A percentile compares a stretch with the other conserved stretches of the same genome.
phyloP scores from a whole-genome alignment of 2,888 invertebrate genomes.

The Gortyna flavago region DNA sequence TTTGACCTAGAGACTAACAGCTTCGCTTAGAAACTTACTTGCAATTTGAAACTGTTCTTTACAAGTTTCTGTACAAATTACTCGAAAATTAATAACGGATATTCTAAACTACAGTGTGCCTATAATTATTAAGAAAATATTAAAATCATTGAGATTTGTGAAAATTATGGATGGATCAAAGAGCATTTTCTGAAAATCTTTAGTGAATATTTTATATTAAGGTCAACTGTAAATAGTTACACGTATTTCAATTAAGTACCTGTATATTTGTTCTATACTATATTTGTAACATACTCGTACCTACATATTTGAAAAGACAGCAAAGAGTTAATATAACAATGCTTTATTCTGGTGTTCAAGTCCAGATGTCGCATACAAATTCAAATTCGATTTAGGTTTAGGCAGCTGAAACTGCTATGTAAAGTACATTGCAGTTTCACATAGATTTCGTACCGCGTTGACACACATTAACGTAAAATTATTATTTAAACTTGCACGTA shows the following conservation, averaged over 20 bases:
- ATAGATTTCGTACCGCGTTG: background rate
- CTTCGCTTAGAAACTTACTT: slow-evolving; percentile 38
- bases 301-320: background rate
- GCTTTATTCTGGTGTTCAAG: background rate
- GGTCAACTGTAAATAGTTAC: background rate
- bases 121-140: background rate
- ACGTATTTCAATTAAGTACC: background rate
- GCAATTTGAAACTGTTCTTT: slow-evolving; percentile 37
- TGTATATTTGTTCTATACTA: background rate
- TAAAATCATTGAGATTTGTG: background rate
- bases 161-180: background rate
- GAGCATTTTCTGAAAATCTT: background rate
- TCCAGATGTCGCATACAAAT: slow-evolving; percentile 26
- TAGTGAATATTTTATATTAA: background rate
- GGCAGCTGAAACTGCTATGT: slow-evolving; percentile 1
- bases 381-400: slow-evolving; percentile 37
- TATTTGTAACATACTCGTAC: background rate
- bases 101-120: background rate
- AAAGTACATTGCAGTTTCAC: background rate
- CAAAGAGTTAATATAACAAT: slow-evolving; percentile 1
- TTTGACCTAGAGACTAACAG: slow-evolving; percentile 35
- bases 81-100: slow-evolving; percentile 3
- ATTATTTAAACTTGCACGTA: background rate
- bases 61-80: slow-evolving; percentile 19
- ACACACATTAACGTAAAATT: background rate